A percentile compares a stretch with the other conserved stretches of the same genome.
phyloP scores from a whole-genome alignment of 2,888 invertebrate genomes.

The Scotopteryx bipunctaria region DNA sequence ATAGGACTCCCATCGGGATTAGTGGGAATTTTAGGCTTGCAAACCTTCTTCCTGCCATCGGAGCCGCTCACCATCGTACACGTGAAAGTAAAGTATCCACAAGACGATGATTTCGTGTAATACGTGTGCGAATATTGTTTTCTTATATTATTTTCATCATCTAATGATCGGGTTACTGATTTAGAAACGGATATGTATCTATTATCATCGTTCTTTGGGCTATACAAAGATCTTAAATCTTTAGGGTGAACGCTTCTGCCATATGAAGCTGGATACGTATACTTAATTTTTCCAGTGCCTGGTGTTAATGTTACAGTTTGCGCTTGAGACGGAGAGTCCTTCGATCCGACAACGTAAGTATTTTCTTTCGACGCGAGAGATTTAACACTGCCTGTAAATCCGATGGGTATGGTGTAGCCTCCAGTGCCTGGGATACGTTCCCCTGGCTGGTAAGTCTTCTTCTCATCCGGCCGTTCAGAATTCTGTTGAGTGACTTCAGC shows the following conservation, averaged over 20 bases:
- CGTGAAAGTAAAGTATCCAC: slow-evolving; percentile 93
- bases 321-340: slow-evolving; percentile 85
- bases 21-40: slow-evolving; percentile 90
- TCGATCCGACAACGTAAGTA: slow-evolving; percentile 82
- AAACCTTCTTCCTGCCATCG: slow-evolving; percentile 91
- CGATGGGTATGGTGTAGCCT: slow-evolving; percentile 86
- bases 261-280: slow-evolving; percentile 56
- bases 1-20: slow-evolving; percentile 89
- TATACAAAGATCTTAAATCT: slow-evolving; percentile 65
- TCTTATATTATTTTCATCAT: slow-evolving; percentile 84
- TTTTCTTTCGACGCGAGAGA: slow-evolving; percentile 85
- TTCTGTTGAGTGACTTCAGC: slow-evolving; percentile 85
- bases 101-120: slow-evolving; percentile 93
- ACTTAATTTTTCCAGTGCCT: slow-evolving; percentile 74
- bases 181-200: slow-evolving; percentile 91
- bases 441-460: slow-evolving; percentile 85
- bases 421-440: slow-evolving; percentile 86
- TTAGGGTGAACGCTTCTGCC: slow-evolving; percentile 61
- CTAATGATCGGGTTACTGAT: slow-evolving; percentile 89
- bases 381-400: slow-evolving; percentile 87
- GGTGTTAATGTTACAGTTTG: slow-evolving; percentile 84
- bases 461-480: slow-evolving; percentile 77
- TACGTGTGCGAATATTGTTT: slow-evolving; percentile 91
- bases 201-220: slow-evolving; percentile 76
- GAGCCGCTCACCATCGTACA: slow-evolving; percentile 91